Evolutionary conservation across 2,888 invertebrate species (phyloP).

Genomic region (Leucania comma): DNA sequence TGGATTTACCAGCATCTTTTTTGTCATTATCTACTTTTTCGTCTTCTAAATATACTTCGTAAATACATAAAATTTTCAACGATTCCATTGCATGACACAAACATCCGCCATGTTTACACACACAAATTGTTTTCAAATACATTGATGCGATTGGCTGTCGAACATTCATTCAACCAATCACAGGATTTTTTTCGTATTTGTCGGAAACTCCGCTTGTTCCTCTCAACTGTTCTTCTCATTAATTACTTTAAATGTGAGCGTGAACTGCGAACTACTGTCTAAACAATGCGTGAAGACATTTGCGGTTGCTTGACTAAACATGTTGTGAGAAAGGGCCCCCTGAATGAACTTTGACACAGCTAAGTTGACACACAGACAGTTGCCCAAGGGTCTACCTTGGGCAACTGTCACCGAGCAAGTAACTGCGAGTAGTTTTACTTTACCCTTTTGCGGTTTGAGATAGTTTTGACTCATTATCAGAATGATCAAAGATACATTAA

Average conservation of each 20-base stretch:
- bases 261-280: slow-evolving; percentile 13
- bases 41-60: too few species aligned
- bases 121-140: not conserved
- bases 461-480: not conserved
- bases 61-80: too few species aligned
- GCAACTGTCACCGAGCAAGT: slow-evolving; percentile 16
- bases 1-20: too few species aligned
- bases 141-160: not conserved
- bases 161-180: not conserved
- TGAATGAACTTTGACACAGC: slow-evolving; percentile 52
- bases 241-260: slow-evolving; percentile 34
- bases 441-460: not conserved
- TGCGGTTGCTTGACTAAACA: slow-evolving; percentile 50
- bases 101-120: too few species aligned
- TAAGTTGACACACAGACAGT: too few species aligned
- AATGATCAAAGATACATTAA: not conserved
- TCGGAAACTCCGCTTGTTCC: not conserved
- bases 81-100: too few species aligned
- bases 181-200: not conserved
- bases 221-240: slow-evolving; percentile 7
- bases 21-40: too few species aligned
- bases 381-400: too few species aligned
- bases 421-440: slow-evolving; percentile 9
- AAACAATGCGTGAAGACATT: slow-evolving; percentile 35
- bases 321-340: slow-evolving; percentile 14